Conservation (phyloP, 2,888 invertebrate genomes). For the Falcaria lacertinaria region DNA sequence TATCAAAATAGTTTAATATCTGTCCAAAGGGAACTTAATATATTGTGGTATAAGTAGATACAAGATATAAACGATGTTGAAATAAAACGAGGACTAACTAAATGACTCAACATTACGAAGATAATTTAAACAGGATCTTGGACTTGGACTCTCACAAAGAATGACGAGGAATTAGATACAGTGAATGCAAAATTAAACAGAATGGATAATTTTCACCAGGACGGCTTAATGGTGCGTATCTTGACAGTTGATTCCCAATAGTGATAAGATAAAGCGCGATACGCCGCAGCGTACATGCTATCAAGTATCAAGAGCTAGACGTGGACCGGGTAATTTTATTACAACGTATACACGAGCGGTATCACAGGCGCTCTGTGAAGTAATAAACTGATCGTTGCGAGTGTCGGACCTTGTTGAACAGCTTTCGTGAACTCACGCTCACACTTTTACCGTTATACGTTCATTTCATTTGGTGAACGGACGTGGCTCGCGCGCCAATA, state of each 20-base stretch:
- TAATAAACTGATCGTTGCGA: constrained; percentile 59
- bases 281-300: constrained; percentile 34
- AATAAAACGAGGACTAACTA: too few species aligned
- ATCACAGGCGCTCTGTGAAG: constrained; percentile 53
- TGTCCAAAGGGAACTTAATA: constrained; percentile 16
- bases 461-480: constrained; percentile 70
- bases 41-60: too few species aligned
- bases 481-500: constrained; percentile 55
- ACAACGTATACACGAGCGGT: constrained; percentile 41
- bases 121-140: constrained; percentile 64
- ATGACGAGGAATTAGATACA: constrained; percentile 48
- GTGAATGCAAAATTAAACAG: constrained; percentile 43
- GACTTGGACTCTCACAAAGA: constrained; percentile 62
- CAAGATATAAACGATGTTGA: constrained; percentile 16
- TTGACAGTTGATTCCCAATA: constrained; percentile 27
- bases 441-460: constrained; percentile 76
- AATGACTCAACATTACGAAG: constrained; percentile 62
- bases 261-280: constrained; percentile 36
- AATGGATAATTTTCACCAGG: constrained; percentile 64
- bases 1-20: constrained; percentile 5
- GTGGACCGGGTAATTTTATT: constrained; percentile 19
- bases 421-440: constrained; percentile 70
- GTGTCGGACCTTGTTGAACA: constrained; percentile 59
- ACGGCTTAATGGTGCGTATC: constrained; percentile 61
- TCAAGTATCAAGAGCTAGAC: constrained; percentile 24